Percentiles rank a stretch among this genome's conserved stretches.
phyloP scores from a whole-genome alignment of 2,113 vertebrate genomes.

The Atlantisia rogersi region DNA sequence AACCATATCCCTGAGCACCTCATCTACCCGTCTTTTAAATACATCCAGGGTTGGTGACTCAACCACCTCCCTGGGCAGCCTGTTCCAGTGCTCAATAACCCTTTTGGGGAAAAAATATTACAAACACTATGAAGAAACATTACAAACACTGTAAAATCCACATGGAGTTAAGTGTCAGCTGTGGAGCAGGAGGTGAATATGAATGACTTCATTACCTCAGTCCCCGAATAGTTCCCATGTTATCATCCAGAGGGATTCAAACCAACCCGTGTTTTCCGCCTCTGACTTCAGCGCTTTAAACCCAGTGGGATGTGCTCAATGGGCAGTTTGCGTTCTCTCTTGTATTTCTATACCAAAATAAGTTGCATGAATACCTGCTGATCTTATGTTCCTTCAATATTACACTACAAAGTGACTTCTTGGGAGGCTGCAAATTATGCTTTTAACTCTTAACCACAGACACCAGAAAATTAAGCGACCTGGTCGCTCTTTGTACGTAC shows the following conservation, averaged over 20 bases:
- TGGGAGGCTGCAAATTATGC: not conserved
- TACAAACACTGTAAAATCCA: not conserved
- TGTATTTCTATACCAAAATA: not conserved
- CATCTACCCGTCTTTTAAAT: too few relatives aligned
- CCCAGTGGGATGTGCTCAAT: not conserved
- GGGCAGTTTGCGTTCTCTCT: not conserved
- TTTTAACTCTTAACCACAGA: not conserved
- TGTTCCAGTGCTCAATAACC: too few relatives aligned
- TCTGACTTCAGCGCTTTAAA: not conserved
- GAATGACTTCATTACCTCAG: not conserved
- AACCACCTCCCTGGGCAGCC: too few relatives aligned
- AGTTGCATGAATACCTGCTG: not conserved
- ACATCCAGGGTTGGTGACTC: too few relatives aligned
- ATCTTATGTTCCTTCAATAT: not conserved
- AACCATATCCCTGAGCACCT: too few relatives aligned
- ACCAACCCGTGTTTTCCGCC: not conserved
- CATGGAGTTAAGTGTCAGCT: not conserved
- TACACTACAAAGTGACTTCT: not conserved
- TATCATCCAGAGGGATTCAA: not conserved
- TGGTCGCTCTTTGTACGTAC: not conserved
- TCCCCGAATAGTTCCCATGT: not conserved
- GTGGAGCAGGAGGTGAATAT: not conserved
- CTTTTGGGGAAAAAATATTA: not conserved
- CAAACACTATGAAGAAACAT: not conserved
- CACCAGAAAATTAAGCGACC: not conserved